These are phyloP conservation scores for Trachops cirrhosus DNA, from an alignment of 2,797 vertebrate genomes.

Conservation along the genomic window DNA sequence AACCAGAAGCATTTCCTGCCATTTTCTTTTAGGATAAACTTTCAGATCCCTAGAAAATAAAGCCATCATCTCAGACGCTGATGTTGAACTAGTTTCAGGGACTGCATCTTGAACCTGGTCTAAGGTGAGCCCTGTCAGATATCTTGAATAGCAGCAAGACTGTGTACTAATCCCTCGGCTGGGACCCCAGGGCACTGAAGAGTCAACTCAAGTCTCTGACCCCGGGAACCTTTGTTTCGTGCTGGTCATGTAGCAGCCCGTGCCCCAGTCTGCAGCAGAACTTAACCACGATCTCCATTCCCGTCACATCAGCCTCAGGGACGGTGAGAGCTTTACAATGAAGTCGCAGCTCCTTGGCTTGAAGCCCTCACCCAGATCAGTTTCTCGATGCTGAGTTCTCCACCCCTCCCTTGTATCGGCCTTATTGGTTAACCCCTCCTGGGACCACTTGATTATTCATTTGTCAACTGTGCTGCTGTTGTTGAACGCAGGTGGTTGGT, in stretches of 20 bases:
- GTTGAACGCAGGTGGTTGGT: background rate
- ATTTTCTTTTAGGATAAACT: background rate
- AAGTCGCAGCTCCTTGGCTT: background rate
- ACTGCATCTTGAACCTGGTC: background rate
- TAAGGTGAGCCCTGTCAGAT: background rate
- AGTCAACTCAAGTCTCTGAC: background rate
- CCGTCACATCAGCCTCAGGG: background rate
- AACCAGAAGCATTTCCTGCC: background rate
- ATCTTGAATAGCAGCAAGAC: background rate
- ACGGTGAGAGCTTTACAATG: background rate
- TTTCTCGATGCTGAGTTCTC: background rate
- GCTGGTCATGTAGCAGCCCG: background rate
- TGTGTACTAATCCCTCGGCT: background rate
- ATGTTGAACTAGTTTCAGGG: background rate
- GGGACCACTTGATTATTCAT: background rate
- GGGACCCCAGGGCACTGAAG: background rate
- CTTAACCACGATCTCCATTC: background rate
- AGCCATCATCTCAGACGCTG: background rate
- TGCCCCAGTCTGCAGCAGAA: background rate
- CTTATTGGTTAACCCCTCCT: background rate
- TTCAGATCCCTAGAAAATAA: background rate
- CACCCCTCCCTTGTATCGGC: background rate
- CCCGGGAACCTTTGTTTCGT: background rate
- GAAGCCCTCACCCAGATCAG: background rate
- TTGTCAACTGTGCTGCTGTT: background rate